These are phyloP conservation scores for Donacobius atricapilla DNA, from an alignment of 2,113 vertebrate genomes.

Conservation along the genomic window DNA sequence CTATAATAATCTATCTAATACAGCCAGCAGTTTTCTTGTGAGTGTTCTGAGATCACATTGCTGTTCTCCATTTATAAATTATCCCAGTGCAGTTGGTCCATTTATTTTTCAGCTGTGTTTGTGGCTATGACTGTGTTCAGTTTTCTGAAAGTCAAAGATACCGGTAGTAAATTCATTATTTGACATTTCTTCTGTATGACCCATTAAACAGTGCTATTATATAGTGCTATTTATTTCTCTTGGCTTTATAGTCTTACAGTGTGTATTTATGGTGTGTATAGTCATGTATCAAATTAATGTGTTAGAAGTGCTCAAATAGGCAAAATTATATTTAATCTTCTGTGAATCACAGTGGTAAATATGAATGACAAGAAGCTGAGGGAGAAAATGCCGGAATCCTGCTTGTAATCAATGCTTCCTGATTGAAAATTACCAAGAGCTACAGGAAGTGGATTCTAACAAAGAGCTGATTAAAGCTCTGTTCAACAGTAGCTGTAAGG, in stretches of 20 bases:
- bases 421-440: background rate
- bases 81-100: background rate
- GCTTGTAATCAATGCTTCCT: background rate
- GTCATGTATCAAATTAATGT: background rate
- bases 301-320: background rate
- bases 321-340: background rate
- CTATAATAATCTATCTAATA: background rate
- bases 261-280: background rate
- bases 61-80: background rate
- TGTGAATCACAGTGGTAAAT: background rate
- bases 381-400: background rate
- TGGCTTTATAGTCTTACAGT: background rate
- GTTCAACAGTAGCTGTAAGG: background rate
- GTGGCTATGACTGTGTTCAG: background rate
- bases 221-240: background rate
- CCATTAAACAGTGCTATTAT: background rate
- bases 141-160: background rate
- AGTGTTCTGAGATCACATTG: background rate
- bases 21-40: background rate
- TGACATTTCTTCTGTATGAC: background rate
- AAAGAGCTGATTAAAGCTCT: background rate
- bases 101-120: background rate
- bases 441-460: background rate
- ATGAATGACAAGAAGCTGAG: background rate
- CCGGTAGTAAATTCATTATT: background rate